These are phyloP conservation scores for Gyrodactylus salaris DNA, from an alignment of 1,140 invertebrate genomes.

Conservation along the genomic window DNA sequence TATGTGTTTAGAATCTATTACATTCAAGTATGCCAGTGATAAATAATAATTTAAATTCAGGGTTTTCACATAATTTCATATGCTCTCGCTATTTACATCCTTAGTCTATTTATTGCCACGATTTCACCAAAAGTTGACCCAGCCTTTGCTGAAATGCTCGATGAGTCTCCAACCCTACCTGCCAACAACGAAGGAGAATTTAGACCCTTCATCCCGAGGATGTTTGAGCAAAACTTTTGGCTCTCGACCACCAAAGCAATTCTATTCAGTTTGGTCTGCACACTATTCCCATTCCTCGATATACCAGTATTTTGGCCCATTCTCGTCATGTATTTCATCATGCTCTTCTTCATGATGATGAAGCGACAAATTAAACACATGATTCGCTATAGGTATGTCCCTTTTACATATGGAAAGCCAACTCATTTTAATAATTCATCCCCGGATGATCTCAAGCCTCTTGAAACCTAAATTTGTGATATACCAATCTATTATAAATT, in stretches of 20 bases:
- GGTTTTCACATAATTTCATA: conserved; percentile 5
- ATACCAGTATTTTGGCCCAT: conserved; percentile 99
- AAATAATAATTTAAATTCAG: conserved; percentile 5
- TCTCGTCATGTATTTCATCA: conserved; percentile 93
- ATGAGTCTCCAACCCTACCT: conserved; percentile 2
- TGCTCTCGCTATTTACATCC: conserved; percentile 4
- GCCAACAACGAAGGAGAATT: conserved; percentile 42
- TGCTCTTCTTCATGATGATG: conserved; percentile 90
- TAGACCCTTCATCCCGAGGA: conserved; percentile 69
- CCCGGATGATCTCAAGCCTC: too few relatives aligned
- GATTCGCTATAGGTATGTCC: conserved; percentile 92
- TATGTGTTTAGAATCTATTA: not conserved
- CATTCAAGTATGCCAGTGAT: not conserved
- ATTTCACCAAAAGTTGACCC: not conserved
- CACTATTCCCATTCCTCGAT: conserved; percentile 87
- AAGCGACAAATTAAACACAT: conserved; percentile 99
- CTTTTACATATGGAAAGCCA: conserved; percentile 85
- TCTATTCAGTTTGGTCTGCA: conserved; percentile 54
- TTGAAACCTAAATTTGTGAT: too few relatives aligned
- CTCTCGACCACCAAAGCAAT: conserved; percentile 39
- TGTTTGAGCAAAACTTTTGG: conserved; percentile 99
- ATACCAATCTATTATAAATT: too few relatives aligned
- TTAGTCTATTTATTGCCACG: conserved; percentile 4
- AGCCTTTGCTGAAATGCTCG: conserved; percentile 1
- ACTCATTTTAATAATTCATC: conserved; percentile 31